Conservation (phyloP, 2,888 invertebrate species). For the Melanophora roralis region DNA sequence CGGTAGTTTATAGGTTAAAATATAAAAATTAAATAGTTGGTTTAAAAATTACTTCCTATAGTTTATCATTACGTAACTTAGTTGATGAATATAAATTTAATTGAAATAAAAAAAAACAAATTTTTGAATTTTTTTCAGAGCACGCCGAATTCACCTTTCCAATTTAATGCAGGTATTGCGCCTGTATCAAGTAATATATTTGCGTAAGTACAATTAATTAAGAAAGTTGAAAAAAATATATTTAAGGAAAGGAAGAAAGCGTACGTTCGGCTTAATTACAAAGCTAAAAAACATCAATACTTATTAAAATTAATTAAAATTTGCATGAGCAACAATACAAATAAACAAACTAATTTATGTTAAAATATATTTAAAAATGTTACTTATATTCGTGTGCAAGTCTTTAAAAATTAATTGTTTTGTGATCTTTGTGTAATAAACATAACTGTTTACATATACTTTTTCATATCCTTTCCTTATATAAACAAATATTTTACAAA, state of each 20-base stretch:
- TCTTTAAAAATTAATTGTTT: slow-evolving; percentile 23
- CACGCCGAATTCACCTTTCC: slow-evolving; percentile 75
- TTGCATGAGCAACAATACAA: background rate
- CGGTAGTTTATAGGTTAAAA: no score
- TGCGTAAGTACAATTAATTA: slow-evolving; percentile 74
- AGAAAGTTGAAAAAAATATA: background rate
- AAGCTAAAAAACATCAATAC: slow-evolving; percentile 31
- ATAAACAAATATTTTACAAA: background rate
- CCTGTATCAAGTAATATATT: slow-evolving; percentile 75
- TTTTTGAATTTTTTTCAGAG: slow-evolving; percentile 72
- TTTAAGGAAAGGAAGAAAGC: slow-evolving; percentile 52
- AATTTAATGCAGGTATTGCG: slow-evolving; percentile 75
- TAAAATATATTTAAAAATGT: background rate
- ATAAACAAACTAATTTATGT: no score
- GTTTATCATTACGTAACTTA: slow-evolving; percentile 2
- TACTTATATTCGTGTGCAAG: background rate
- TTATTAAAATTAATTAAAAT: background rate
- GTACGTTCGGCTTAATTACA: slow-evolving; percentile 37
- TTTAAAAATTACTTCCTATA: background rate
- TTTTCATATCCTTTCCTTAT: slow-evolving; percentile 28
- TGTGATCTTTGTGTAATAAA: slow-evolving; percentile 31
- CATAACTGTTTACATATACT: no score
- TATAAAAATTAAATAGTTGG: no score
- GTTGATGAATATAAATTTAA: slow-evolving; percentile 13
- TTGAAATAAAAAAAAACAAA: slow-evolving; percentile 29